Evolutionary conservation across 2,888 invertebrate species (phyloP).

Genomic region (Ischnus inquisitorius): DNA sequence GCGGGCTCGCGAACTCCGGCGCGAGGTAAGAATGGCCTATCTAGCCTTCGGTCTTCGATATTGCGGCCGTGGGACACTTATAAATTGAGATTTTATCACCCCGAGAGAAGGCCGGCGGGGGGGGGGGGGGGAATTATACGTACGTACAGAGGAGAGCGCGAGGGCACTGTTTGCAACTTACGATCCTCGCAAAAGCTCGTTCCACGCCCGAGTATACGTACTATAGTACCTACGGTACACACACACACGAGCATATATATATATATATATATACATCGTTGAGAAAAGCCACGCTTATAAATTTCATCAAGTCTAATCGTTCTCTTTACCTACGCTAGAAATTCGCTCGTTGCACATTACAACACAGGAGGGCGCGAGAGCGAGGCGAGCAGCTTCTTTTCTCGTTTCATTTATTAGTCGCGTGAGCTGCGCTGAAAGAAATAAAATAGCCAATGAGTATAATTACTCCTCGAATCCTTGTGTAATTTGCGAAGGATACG

Average conservation of each 20-base stretch:
- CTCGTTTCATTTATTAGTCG: slow-evolving; percentile 46
- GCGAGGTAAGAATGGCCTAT: slow-evolving; percentile 76
- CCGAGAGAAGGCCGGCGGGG: slow-evolving; percentile 65
- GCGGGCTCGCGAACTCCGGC: slow-evolving; percentile 61
- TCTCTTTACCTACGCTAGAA: slow-evolving; percentile 48
- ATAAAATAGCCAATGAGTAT: slow-evolving; percentile 51
- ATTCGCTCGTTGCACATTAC: slow-evolving; percentile 48
- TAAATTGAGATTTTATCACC: slow-evolving; percentile 85
- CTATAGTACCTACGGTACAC: slow-evolving; percentile 15
- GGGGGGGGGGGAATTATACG: slow-evolving; percentile 52
- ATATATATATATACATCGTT: slow-evolving; percentile 9
- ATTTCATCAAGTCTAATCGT: slow-evolving; percentile 65
- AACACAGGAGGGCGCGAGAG: slow-evolving; percentile 34
- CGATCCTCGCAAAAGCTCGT: slow-evolving; percentile 58
- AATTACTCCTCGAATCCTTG: slow-evolving; percentile 29
- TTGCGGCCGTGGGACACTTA: slow-evolving; percentile 84
- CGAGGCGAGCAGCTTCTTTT: slow-evolving; percentile 38
- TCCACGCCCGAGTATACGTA: slow-evolving; percentile 38
- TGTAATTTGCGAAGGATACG: slow-evolving; percentile 1
- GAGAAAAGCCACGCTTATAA: slow-evolving; percentile 63
- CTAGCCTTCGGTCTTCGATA: slow-evolving; percentile 85
- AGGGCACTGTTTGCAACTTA: slow-evolving; percentile 46
- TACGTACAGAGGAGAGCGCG: slow-evolving; percentile 23
- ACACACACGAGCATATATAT: slow-evolving; percentile 15
- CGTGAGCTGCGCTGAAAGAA: slow-evolving; percentile 48